Evolutionary conservation across 2,113 vertebrate genomes (phyloP).

Genomic region (Prunella fulvescens): DNA sequence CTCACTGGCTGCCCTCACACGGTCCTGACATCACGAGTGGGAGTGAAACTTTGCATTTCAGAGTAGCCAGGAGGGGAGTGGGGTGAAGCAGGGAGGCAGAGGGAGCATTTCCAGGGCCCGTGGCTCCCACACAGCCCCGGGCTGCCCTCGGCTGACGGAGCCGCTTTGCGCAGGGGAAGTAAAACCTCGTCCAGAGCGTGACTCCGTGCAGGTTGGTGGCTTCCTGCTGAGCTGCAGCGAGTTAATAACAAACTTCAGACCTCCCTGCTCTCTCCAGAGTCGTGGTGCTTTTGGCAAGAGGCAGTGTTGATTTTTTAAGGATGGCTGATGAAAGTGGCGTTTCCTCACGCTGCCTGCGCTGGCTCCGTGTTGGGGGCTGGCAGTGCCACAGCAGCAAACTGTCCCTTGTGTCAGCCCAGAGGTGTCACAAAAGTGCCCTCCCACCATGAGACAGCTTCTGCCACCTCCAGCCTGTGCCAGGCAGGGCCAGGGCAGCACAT

Average conservation of each 20-base stretch:
- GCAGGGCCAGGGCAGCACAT: not conserved
- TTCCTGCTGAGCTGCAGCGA: not conserved
- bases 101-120: not conserved
- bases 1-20: rapidly evolving
- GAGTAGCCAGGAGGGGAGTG: not conserved
- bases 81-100: rapidly evolving
- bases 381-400: not conserved
- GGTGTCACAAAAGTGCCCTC: not conserved
- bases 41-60: rapidly evolving
- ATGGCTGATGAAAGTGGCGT: rapidly evolving
- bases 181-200: not conserved
- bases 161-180: not conserved
- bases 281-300: not conserved
- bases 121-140: rapidly evolving
- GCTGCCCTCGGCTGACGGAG: not conserved
- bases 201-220: not conserved
- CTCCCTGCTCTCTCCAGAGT: not conserved
- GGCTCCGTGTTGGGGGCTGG: not conserved
- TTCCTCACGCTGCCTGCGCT: rapidly evolving
- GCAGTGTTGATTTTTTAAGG: not conserved
- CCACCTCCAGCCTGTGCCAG: rapidly evolving
- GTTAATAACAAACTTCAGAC: conserved; percentile 4
- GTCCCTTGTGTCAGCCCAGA: not conserved
- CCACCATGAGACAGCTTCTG: not conserved
- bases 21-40: rapidly evolving